Percentiles rank a stretch among this genome's conserved stretches.
Evolutionary conservation across 2,888 invertebrate species (phyloP).

Genomic region (Drosophila dives): DNA sequence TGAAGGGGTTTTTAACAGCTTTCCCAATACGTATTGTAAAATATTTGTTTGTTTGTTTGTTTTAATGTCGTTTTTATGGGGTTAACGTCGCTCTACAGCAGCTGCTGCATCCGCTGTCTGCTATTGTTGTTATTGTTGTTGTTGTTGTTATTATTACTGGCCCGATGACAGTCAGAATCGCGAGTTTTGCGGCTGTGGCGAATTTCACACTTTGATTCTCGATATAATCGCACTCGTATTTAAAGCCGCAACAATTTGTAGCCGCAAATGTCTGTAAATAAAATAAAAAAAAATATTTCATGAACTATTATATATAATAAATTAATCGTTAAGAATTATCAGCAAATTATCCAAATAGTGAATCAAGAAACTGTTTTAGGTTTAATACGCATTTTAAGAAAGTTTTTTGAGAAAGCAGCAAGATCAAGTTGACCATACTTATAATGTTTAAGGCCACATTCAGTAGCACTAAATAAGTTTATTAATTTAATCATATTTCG

Average conservation of each 20-base stretch:
- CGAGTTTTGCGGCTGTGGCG: slow-evolving; percentile 45
- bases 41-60: slow-evolving; percentile 51
- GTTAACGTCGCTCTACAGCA: slow-evolving; percentile 58
- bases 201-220: slow-evolving; percentile 62
- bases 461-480: not conserved
- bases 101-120: slow-evolving; percentile 47
- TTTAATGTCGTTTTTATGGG: slow-evolving; percentile 67
- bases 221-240: slow-evolving; percentile 52
- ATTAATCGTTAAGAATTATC: slow-evolving; percentile 34
- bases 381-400: not conserved
- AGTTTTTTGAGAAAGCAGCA: too few species aligned
- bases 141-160: slow-evolving; percentile 26
- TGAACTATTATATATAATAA: slow-evolving; percentile 40
- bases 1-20: slow-evolving; percentile 56
- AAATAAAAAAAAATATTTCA: slow-evolving; percentile 10
- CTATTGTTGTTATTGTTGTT: slow-evolving; percentile 23
- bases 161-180: slow-evolving; percentile 51
- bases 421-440: not conserved
- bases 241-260: slow-evolving; percentile 60
- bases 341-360: not conserved
- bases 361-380: slow-evolving; percentile 6
- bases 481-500: not conserved
- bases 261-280: slow-evolving; percentile 55
- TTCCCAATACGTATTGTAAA: slow-evolving; percentile 49
- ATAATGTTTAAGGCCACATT: not conserved